phyloP scores from a whole-genome alignment of 1,140 invertebrate genomes.

The Platorchestia sp. region DNA sequence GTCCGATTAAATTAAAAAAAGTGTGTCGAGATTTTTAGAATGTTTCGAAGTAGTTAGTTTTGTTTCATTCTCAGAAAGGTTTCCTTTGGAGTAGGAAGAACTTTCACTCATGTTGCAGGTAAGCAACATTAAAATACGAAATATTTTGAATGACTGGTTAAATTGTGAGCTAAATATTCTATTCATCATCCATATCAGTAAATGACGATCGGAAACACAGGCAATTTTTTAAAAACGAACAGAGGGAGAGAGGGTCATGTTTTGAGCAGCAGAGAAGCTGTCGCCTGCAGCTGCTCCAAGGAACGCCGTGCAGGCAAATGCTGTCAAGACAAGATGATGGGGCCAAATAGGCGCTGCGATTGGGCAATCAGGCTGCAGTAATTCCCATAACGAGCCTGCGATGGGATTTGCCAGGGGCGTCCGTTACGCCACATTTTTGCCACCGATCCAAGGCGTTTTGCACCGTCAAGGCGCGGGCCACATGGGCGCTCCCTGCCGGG shows the following conservation, averaged over 20 bases:
- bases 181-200: neutral
- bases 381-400: slow-evolving; percentile 42
- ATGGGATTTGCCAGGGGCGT: slow-evolving; percentile 33
- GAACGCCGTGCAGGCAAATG: neutral
- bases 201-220: neutral
- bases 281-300: neutral
- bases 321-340: neutral
- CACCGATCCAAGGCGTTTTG: slow-evolving; percentile 2
- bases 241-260: neutral
- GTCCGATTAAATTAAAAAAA: no score
- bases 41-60: no score
- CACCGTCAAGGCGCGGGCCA: neutral
- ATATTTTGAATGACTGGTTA: neutral
- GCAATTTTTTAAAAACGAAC: neutral
- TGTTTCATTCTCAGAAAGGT: no score
- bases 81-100: no score
- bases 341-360: slow-evolving; percentile 11
- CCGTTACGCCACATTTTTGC: slow-evolving; percentile 25
- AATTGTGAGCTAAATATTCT: neutral
- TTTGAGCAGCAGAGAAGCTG: neutral
- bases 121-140: no score
- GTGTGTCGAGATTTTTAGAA: no score
- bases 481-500: neutral
- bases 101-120: no score
- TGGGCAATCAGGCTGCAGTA: slow-evolving; percentile 45